Evolutionary conservation across 2,797 vertebrate species (phyloP), one percentile per base, ranked within the genome.

Genomic region (Antrozous pallidus): DNA sequence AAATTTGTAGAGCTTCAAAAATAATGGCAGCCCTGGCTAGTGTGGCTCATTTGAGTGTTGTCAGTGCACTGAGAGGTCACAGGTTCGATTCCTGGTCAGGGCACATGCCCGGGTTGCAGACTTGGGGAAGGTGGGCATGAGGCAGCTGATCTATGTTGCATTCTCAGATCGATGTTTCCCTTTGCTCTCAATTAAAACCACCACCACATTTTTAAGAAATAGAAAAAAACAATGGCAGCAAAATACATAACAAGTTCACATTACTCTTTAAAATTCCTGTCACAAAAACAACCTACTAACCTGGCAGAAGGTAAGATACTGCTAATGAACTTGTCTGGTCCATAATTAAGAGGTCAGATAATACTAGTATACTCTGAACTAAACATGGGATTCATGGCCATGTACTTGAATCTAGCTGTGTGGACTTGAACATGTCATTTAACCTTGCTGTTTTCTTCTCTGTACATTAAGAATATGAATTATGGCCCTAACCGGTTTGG

Each of bases 1-100:
- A 70, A 47, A 61, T 78, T 92, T 90, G 47, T 67, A 91, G 80
- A 33, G 7, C 24, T 89, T 91, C 8, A 84, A 56, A 75, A 93
- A 28, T 90, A 63, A 47, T 83, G 33, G 61, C 61, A 63, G 31
- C 31, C 61, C 31, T 63, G 61, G 14, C 31, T n/a, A 31, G 61
- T 63, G 61, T 63, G 61, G 61, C 61, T 63, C 31, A n/a, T n/a
- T 63, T 63, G 61, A 63, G 28, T 3, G 6, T 63, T 63, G 31
- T 63, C 14, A 3, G 14, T 63, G 31, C 61, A 63, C 14, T 4
- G 2, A 61, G 58, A 61, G 58, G 58, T 61, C 26, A 58, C 26
- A 13, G 31, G 61, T n/a, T 63, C 6, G 13, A n/a, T 63, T 31
- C 31, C 14, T n/a, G 31, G 61, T 63, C 31, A 63, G 61, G 61